Evolutionary conservation across 2,888 invertebrate species (phyloP).

Genomic region (Apocheima hispidaria): DNA sequence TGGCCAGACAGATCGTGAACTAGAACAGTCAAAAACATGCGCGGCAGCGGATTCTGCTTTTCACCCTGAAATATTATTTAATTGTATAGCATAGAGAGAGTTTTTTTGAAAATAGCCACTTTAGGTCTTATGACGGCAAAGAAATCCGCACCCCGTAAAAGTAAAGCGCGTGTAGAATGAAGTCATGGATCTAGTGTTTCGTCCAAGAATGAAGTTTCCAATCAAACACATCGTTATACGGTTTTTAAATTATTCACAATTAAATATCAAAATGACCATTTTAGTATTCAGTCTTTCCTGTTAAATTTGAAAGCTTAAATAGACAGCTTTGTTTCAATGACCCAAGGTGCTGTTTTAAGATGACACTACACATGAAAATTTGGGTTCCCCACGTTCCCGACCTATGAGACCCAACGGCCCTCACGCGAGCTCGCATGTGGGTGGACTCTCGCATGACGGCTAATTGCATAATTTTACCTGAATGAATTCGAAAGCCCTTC

Average conservation of each 20-base stretch:
- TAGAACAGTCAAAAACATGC: too few species aligned
- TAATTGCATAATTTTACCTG: constrained; percentile 61
- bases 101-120: too few species aligned
- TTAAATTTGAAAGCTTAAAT: constrained; percentile 34
- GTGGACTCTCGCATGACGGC: constrained; percentile 56
- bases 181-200: too few species aligned
- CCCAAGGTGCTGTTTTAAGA: constrained; percentile 17
- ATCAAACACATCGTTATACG: too few species aligned
- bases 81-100: too few species aligned
- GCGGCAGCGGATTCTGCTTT: too few species aligned
- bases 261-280: background rate
- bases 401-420: constrained; percentile 53
- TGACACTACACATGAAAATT: constrained; percentile 33
- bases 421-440: constrained; percentile 67
- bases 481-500: constrained; percentile 55
- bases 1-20: too few species aligned
- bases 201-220: background rate
- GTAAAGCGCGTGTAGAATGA: too few species aligned
- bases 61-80: too few species aligned
- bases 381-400: constrained; percentile 59
- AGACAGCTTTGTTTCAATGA: constrained; percentile 19
- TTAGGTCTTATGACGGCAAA: too few species aligned
- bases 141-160: too few species aligned
- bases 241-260: too few species aligned
- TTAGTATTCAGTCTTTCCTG: background rate